phyloP scores from a whole-genome alignment of 1,140 invertebrate genomes.

The Macrostomum lignano region DNA sequence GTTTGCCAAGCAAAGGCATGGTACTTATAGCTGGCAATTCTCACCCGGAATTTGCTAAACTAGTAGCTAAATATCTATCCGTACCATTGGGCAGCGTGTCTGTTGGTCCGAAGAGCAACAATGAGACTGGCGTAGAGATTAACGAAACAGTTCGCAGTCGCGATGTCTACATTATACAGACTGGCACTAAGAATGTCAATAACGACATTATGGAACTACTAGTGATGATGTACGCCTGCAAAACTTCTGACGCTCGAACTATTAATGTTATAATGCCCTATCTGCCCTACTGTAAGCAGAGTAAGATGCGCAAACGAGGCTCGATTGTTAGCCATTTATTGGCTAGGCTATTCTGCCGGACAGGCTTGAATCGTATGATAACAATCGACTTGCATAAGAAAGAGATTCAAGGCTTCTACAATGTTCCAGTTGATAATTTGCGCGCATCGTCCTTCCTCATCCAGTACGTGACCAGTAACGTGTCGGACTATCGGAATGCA shows the following conservation, averaged over 20 bases:
- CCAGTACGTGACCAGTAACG: slow-evolving; percentile 92
- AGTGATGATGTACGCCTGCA: slow-evolving; percentile 94
- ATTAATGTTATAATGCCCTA: slow-evolving; percentile 95
- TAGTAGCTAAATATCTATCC: slow-evolving; percentile 47
- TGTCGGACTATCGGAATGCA: slow-evolving; percentile 91
- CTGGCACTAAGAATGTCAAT: slow-evolving; percentile 80
- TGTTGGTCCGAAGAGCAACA: not conserved
- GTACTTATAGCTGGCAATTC: slow-evolving; percentile 63
- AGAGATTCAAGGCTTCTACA: slow-evolving; percentile 96
- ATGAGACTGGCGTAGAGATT: slow-evolving; percentile 2
- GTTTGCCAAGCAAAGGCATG: slow-evolving; percentile 1
- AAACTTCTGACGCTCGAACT: slow-evolving; percentile 77
- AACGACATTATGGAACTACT: slow-evolving; percentile 96
- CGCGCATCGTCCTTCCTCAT: slow-evolving; percentile 82
- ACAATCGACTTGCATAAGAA: slow-evolving; percentile 98
- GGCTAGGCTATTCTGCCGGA: slow-evolving; percentile 77
- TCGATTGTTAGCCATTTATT: slow-evolving; percentile 80
- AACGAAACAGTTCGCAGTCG: slow-evolving; percentile 1
- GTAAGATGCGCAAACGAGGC: slow-evolving; percentile 88
- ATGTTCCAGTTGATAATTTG: slow-evolving; percentile 90
- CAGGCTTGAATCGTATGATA: slow-evolving; percentile 67
- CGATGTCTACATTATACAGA: slow-evolving; percentile 75
- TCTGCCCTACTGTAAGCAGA: slow-evolving; percentile 89
- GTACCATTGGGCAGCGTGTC: not conserved
- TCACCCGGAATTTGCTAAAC: slow-evolving; percentile 61